A percentile compares a stretch with the other conserved stretches of the same genome.
phyloP scores from a whole-genome alignment of 2,888 invertebrate species.

The Rhagophthalmus giganteus region DNA sequence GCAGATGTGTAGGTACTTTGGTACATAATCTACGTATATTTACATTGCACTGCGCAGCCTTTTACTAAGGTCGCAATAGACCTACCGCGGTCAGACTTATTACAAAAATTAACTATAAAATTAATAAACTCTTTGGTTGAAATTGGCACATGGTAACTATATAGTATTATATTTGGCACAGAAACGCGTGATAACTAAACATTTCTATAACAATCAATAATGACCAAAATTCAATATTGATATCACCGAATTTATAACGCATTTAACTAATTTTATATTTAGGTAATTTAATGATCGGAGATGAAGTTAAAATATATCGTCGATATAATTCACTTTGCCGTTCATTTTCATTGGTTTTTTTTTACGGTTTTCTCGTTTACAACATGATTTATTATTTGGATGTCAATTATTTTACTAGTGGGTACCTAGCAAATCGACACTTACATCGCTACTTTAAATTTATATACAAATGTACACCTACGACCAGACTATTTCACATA shows the following conservation, averaged over 20 bases:
- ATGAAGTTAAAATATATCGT: constrained; percentile 7
- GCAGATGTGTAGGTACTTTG: constrained; percentile 37
- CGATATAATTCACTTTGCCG: constrained; percentile 8
- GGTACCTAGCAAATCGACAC: constrained; percentile 15
- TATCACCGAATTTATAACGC: constrained; percentile 7
- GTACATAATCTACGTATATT: constrained; percentile 32
- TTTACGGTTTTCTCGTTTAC: constrained; percentile 5
- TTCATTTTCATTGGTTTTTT: constrained; percentile 7
- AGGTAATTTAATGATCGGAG: constrained; percentile 7
- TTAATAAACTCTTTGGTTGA: constrained; percentile 43
- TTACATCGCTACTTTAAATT: constrained; percentile 20
- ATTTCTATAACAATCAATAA: too few species aligned
- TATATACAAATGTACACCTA: constrained; percentile 24
- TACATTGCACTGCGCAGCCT: constrained; percentile 54
- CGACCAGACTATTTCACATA: constrained; percentile 19
- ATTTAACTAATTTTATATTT: constrained; percentile 6
- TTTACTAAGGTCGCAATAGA: constrained; percentile 27
- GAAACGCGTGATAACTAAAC: too few species aligned
- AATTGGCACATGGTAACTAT: constrained; percentile 38
- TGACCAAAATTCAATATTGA: constrained; percentile 15
- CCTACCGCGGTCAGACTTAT: constrained; percentile 21
- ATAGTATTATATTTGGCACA: constrained; percentile 18
- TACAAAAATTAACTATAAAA: constrained; percentile 27
- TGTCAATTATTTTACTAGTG: constrained; percentile 10
- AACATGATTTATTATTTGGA: constrained; percentile 11